Evolutionary conservation across 2,113 vertebrate species (phyloP), one percentile per base, ranked within the genome.

Genomic region (Phalacrocorax carbo): DNA sequence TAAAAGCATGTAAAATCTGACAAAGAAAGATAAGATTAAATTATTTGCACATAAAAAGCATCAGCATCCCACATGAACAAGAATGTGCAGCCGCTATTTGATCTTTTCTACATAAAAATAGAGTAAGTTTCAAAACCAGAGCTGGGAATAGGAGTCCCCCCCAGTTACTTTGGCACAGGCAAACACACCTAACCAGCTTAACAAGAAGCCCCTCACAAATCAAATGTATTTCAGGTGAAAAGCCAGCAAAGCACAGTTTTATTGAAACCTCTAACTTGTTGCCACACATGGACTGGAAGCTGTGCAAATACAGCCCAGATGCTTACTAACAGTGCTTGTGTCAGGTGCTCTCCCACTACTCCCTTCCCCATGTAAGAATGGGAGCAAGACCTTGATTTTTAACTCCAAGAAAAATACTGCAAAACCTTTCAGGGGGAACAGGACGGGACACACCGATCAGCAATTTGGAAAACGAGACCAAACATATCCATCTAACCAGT

Each of bases 1-100:
- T 98, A 99, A 98, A 98, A 99, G 98, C 99, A 99, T 99, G 98
- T 99, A 99, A 98, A 99, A 99, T 98, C 99, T 99, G 96, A 98
- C 98, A 97, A 96, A 98, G 97, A 98, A 97, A 96, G 78, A 97
- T 21, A 97, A 96, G 89, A 40, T 97, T 97, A 96, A 94, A 97
- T 97, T 86, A 96, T 90, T 95, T 96, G 84, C 64, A 94, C 71
- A 92, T 82, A 93, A 94, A 89, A 92, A 68, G 21, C 60, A 94
- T 55, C 83, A 86, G 71, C 62, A 86, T 79, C 23, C 42, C 68
- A 84, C 82, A 90, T 5, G 82, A 84, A 81, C 60, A 91, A 66
- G 91, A 97, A 69, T 2, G 18, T 32, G 54, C 78, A 96, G 61
- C 49, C 82, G 78, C 48, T 94, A 80, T 34, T 70, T 82, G 30